These are phyloP conservation scores for Halichondria panicea DNA, from an alignment of 37 sponge, comb jelly and placozoan species.

Conservation along the genomic window DNA sequence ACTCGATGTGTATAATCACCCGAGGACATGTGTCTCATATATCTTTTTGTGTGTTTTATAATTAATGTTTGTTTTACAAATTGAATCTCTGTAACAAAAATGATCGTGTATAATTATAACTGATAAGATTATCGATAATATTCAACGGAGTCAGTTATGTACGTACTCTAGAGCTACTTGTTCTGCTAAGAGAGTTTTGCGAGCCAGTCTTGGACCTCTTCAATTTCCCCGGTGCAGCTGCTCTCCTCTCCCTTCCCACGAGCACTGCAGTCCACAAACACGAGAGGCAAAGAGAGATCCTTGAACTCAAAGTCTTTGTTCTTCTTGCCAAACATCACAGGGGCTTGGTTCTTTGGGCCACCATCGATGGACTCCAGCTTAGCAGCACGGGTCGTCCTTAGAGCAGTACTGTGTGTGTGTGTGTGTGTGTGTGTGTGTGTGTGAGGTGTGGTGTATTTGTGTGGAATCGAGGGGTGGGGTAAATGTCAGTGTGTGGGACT, in stretches of 20 bases:
- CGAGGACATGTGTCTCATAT: too few relatives aligned
- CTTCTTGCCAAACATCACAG: slow-evolving; percentile 24
- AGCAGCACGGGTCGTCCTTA: slow-evolving; percentile 48
- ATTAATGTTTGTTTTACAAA: too few relatives aligned
- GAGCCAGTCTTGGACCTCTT: slow-evolving; percentile 35
- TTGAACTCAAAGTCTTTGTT: slow-evolving; percentile 61
- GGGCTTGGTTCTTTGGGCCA: slow-evolving; percentile 5
- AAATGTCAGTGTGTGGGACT: neutral
- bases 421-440: neutral
- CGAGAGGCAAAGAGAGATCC: slow-evolving; percentile 21
- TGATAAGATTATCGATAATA: too few relatives aligned
- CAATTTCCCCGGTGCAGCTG: slow-evolving; percentile 34
- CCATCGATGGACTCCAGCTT: slow-evolving; percentile 26
- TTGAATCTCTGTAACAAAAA: too few relatives aligned
- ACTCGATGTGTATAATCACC: too few relatives aligned
- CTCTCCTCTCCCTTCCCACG: slow-evolving; percentile 54
- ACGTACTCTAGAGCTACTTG: too few relatives aligned
- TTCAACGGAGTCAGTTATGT: too few relatives aligned
- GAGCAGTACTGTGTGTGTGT: slow-evolving; percentile 25
- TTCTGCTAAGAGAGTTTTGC: too few relatives aligned
- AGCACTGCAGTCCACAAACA: slow-evolving; percentile 69
- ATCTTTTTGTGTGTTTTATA: too few relatives aligned
- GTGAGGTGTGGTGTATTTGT: too few relatives aligned
- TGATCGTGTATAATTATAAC: too few relatives aligned
- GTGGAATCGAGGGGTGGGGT: neutral